Evolutionary conservation across 2,797 vertebrate species (phyloP), one percentile per base, ranked within the genome.

Genomic region (Cetoscarus ocellatus): DNA sequence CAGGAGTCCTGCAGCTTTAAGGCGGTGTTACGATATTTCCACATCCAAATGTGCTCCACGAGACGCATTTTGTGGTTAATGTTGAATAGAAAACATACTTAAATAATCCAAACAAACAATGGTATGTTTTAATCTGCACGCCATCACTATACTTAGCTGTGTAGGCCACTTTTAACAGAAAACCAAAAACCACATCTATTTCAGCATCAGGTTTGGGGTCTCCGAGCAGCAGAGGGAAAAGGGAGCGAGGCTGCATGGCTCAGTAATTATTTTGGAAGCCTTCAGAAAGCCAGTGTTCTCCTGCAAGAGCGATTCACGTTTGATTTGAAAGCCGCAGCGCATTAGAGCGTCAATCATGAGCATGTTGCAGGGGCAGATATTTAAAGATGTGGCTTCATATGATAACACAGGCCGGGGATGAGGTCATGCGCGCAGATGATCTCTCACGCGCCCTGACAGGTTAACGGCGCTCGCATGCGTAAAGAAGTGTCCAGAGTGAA

Each of bases 161-260:
- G 58, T 59, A 68, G 75, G 69, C 85, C 86, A 85, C 88, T 92
- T 91, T 90, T 86, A 90, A 91, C 79, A 88, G 81, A 76, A 82
- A 87, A 78, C 86, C 88, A 86, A 72, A 93, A 94, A 79, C 90
- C 92, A 89, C 91, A 91, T 94, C 91, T 95, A 94, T 93, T 93
- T 93, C 82, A 86, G 88, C 86, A 70, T 86, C 83, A 90, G 88
- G 87, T 91, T 92, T 88, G 89, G 93, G 94, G 92, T 93, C 88
- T 92, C 91, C 79, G 70, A 72, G 86, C 88, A 79, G 88, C 76
- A 77, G 56, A 75, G 69, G 80, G 79, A 39, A 27, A 27, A 39
- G 82, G 77, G 73, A 88, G 83, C 59, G 36, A 80, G 55, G 63
- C 61, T 78, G 78, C 82, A 84, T 54, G 84, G 85, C 47, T 83